Base-by-base conservation (phyloP, 2,888 invertebrate species). In the Crepidodera aurea region DNA sequence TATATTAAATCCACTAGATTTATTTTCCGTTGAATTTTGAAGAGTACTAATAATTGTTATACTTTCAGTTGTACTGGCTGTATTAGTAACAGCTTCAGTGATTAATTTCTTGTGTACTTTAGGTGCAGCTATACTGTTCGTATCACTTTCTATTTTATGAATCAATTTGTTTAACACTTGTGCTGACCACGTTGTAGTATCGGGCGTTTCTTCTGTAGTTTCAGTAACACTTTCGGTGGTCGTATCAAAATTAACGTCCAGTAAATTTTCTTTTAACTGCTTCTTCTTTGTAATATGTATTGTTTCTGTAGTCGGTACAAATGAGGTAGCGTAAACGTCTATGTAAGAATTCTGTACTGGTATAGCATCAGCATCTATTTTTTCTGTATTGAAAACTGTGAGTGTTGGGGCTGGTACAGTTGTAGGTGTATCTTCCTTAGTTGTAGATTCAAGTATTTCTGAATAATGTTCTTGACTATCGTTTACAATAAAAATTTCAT, bases 221-320 rank as follows among this genome's bases (percentile, higher is more conserved):
- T 34, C 37, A 27, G 55, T 37, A 13, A 29, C 19, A 5, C 1
- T 42, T 7, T 51, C 46, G 12, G 51, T 55, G n/a, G 58, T 61
- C 2, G 60, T 19, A 15, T 57, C 16, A 15, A 53, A 15, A 16
- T 53, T 37, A 13, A 32, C 34, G 12, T 55, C 50, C 19, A 61
- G 51, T 4, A 51, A 19, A 19, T 63, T 58, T 12, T 54, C 53
- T 15, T 48, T 64, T 51, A 61, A 44, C 27, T 64, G 55, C 22
- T 65, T 65, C 15, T 59, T 60, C 27, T 62, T 65, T 4, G 64
- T 61, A 8, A 50, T 58, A 18, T 60, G 51, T 4, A 44, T 55
- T n/a, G 48, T 13, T 25, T 56, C 59, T 10, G 60, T 62, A 13
- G 60, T 62, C 5, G 61, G 54, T n/a, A 48, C 57, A 19, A 62